Evolutionary conservation across 2,113 vertebrate genomes (phyloP).

Genomic region (Scomber japonicus): DNA sequence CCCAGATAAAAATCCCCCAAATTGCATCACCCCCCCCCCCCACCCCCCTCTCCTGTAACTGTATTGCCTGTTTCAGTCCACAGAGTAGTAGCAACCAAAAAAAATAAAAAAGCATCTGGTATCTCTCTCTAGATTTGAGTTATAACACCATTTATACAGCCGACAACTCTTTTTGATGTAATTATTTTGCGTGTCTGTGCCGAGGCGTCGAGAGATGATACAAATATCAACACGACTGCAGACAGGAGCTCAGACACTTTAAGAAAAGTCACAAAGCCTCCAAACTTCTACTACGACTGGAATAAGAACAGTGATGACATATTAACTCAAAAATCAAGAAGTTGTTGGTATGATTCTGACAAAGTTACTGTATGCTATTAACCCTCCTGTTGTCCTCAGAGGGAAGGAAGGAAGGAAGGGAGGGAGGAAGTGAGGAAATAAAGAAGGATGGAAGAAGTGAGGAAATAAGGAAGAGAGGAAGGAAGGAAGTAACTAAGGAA

Average conservation of each 20-base stretch:
- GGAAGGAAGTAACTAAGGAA: too few species aligned
- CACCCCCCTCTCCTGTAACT: conserved; percentile 2
- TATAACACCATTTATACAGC: conserved; percentile 53
- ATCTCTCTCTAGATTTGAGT: conserved; percentile 67
- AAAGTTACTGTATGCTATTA: too few species aligned
- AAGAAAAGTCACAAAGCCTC: conserved; percentile 8
- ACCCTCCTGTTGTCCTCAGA: too few species aligned
- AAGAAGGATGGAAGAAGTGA: too few species aligned
- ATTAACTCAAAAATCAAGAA: neutral
- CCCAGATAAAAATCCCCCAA: conserved; percentile 65
- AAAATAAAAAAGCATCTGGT: conserved; percentile 52
- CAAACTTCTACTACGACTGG: neutral
- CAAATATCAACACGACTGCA: neutral
- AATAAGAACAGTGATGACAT: rapidly evolving
- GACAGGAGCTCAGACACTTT: neutral
- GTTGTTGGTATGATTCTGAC: neutral
- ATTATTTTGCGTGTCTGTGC: conserved; percentile 56
- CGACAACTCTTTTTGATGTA: conserved; percentile 50
- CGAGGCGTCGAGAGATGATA: conserved; percentile 31
- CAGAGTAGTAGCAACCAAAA: neutral
- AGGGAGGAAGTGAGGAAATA: rapidly evolving
- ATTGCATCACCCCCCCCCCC: conserved; percentile 62
- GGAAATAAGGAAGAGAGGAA: too few species aligned
- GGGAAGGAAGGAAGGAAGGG: too few species aligned
- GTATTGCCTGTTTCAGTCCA: conserved; percentile 43